These are phyloP conservation scores for Phaenicophaeus curvirostris DNA, from an alignment of 2,797 vertebrate species.

Conservation along the genomic window DNA sequence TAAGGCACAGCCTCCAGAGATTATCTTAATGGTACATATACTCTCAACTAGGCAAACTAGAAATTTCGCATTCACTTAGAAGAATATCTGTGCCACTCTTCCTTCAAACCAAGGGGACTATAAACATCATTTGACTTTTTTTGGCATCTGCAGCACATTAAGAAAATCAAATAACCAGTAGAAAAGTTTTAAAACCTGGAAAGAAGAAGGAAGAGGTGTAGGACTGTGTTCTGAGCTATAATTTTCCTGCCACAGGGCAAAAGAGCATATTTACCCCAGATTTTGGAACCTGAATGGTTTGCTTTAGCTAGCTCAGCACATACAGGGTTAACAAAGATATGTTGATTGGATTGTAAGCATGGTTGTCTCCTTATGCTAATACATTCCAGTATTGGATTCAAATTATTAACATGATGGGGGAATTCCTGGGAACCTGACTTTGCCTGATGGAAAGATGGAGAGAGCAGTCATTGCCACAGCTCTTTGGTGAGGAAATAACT, in stretches of 20 bases:
- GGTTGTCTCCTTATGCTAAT: constrained; percentile 15
- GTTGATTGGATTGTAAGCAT: neutral
- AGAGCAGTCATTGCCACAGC: constrained; percentile 26
- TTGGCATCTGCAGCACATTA: neutral
- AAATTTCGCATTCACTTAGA: neutral
- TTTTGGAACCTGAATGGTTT: neutral
- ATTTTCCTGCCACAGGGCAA: neutral
- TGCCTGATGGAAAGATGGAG: constrained; percentile 38
- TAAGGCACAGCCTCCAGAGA: constrained; percentile 61
- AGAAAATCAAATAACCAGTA: neutral
- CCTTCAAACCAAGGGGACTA: neutral
- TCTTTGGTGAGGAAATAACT: constrained; percentile 47
- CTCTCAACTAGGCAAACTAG: constrained; percentile 16
- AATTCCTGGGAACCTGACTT: constrained; percentile 50
- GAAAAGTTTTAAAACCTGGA: neutral
- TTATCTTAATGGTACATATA: constrained; percentile 22
- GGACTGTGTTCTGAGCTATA: neutral
- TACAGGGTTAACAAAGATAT: neutral
- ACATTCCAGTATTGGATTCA: neutral
- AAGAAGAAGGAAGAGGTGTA: neutral
- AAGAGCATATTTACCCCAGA: neutral
- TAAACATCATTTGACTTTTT: constrained; percentile 1
- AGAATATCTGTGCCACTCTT: neutral
- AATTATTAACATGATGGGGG: constrained; percentile 39
- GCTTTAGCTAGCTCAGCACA: neutral